phyloP scores from a whole-genome alignment of 2,888 invertebrate genomes.

The Ochropleura plecta region DNA sequence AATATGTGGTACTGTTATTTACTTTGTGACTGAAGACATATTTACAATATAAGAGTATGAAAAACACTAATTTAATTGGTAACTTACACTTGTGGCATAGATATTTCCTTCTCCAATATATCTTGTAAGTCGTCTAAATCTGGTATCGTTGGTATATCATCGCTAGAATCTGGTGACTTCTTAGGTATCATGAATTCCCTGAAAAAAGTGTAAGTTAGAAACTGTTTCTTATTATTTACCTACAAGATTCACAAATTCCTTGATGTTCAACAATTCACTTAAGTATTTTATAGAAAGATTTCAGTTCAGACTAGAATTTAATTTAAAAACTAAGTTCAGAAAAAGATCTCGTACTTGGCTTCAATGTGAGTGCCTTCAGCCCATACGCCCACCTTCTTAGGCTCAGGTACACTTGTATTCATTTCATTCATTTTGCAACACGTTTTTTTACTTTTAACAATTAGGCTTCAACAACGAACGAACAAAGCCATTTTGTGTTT shows the following conservation, averaged over 20 bases:
- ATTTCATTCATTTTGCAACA: slow-evolving; percentile 76
- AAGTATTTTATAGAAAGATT: no score
- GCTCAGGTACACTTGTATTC: slow-evolving; percentile 80
- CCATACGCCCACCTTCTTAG: slow-evolving; percentile 87
- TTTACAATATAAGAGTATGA: neutral
- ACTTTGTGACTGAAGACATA: neutral
- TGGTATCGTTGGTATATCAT: slow-evolving; percentile 89
- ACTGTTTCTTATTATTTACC: neutral
- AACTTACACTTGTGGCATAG: slow-evolving; percentile 82
- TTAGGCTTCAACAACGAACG: neutral
- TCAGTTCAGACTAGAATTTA: neutral
- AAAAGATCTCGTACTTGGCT: slow-evolving; percentile 78
- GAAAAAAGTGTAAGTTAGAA: slow-evolving; percentile 51
- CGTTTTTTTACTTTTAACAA: slow-evolving; percentile 61
- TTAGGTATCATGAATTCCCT: slow-evolving; percentile 87
- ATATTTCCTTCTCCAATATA: slow-evolving; percentile 85
- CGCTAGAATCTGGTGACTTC: slow-evolving; percentile 83
- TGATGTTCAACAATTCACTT: neutral
- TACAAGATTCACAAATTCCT: neutral
- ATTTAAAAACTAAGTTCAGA: no score
- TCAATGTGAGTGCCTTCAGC: slow-evolving; percentile 86
- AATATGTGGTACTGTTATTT: no score
- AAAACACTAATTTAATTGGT: neutral
- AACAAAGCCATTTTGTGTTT: neutral
- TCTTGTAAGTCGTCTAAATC: slow-evolving; percentile 88